Evolutionary conservation across 1,140 invertebrate genomes (phyloP).

Genomic region (Papilio helenus): DNA sequence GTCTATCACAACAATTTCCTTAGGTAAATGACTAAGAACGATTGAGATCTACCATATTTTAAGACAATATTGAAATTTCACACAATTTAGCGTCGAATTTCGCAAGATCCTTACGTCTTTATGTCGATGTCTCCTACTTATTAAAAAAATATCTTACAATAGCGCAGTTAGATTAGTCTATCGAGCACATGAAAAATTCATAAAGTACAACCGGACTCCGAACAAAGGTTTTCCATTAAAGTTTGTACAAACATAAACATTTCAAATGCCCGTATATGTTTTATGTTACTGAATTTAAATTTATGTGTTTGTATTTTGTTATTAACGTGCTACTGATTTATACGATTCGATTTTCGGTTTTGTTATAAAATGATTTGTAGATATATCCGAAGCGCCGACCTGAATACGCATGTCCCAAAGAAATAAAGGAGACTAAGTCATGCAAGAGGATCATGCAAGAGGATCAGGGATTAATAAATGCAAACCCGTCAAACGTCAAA

Average conservation of each 20-base stretch:
- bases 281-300: slow-evolving; percentile 32
- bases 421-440: too few species aligned
- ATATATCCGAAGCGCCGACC: neutral
- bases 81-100: neutral
- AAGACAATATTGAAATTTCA: neutral
- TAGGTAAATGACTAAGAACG: neutral
- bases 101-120: too few species aligned
- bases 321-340: slow-evolving; percentile 29
- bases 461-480: too few species aligned
- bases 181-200: slow-evolving; percentile 18
- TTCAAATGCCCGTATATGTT: slow-evolving; percentile 27
- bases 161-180: neutral
- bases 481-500: too few species aligned
- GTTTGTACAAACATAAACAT: slow-evolving; percentile 36
- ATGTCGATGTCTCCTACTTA: too few species aligned
- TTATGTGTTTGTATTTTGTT: slow-evolving; percentile 37
- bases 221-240: slow-evolving; percentile 34
- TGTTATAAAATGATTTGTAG: slow-evolving; percentile 36
- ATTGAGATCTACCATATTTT: neutral
- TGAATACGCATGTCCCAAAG: slow-evolving; percentile 5
- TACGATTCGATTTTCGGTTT: slow-evolving; percentile 36
- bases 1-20: neutral
- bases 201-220: slow-evolving; percentile 19
- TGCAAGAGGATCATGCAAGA: too few species aligned
- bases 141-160: neutral